These are phyloP conservation scores for Phalacrocorax carbo DNA, from an alignment of 2,113 vertebrate species.

Conservation along the genomic window DNA sequence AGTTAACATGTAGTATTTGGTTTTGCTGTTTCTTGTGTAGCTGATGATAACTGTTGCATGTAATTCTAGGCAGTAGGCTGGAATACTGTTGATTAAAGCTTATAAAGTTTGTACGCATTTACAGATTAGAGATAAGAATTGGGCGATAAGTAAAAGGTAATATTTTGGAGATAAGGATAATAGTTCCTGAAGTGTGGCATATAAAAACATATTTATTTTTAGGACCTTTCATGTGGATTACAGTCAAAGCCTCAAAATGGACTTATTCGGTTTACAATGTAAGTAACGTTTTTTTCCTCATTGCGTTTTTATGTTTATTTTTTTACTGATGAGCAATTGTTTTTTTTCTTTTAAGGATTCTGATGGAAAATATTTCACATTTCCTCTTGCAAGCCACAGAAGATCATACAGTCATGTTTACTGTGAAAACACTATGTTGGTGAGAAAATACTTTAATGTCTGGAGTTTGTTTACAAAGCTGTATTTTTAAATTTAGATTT, in stretches of 20 bases:
- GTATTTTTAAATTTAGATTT: neutral
- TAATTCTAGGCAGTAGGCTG: neutral
- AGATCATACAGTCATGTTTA: conserved; percentile 88
- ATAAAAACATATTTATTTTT: conserved; percentile 36
- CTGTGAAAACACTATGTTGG: conserved; percentile 90
- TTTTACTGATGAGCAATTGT: neutral
- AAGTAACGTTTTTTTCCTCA: conserved; percentile 26
- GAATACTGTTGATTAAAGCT: neutral
- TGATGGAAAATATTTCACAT: conserved; percentile 85
- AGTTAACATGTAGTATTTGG: neutral
- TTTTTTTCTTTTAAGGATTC: conserved; percentile 76
- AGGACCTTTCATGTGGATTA: conserved; percentile 85
- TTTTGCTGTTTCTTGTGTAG: neutral
- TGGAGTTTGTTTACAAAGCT: neutral
- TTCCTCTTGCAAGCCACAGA: conserved; percentile 88
- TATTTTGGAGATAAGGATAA: neutral
- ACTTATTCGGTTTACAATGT: conserved; percentile 87
- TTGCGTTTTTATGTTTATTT: neutral
- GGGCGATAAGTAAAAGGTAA: neutral
- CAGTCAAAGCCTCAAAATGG: conserved; percentile 87
- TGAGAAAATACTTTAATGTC: conserved; percentile 72
- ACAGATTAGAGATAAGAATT: neutral
- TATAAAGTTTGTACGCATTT: neutral
- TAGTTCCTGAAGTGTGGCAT: neutral
- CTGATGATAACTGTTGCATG: neutral